Evolutionary conservation across 1,140 invertebrate genomes (phyloP).

Genomic region (Lordiphosa mommai): DNA sequence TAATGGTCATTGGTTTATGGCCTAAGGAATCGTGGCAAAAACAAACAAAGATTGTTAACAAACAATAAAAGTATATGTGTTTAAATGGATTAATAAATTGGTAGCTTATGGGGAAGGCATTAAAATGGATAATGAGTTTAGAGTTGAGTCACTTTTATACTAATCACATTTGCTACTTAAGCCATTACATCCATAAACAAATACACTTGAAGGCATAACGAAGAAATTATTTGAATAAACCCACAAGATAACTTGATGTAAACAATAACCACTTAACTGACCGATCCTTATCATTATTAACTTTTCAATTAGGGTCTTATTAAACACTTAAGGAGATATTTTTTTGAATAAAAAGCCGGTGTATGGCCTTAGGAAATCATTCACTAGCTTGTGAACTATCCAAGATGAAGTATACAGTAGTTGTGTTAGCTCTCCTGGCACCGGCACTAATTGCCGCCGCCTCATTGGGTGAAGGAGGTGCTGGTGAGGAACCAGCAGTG

Average conservation of each 20-base stretch:
- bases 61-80: conserved; percentile 1
- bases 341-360: conserved; percentile 58
- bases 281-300: conserved; percentile 30
- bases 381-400: conserved; percentile 36
- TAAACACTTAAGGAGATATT: conserved; percentile 2
- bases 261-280: conserved; percentile 6
- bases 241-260: conserved; percentile 2
- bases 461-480: conserved; percentile 11
- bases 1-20: conserved; percentile 1
- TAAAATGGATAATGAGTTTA: not conserved
- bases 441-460: conserved; percentile 24
- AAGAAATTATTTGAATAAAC: not conserved
- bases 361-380: conserved; percentile 38
- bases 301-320: conserved; percentile 24
- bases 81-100: not conserved
- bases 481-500: not conserved
- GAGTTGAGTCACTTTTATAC: too few species aligned
- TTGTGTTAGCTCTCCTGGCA: conserved; percentile 24
- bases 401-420: conserved; percentile 40
- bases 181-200: too few species aligned
- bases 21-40: conserved; percentile 5
- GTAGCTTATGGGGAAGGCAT: not conserved
- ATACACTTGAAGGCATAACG: too few species aligned
- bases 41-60: conserved; percentile 12
- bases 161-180: too few species aligned